A percentile compares a stretch with the other conserved stretches of the same genome.
These are phyloP conservation scores for Mus caroli DNA, from an alignment of 2,797 vertebrate species.

Conservation along the genomic window DNA sequence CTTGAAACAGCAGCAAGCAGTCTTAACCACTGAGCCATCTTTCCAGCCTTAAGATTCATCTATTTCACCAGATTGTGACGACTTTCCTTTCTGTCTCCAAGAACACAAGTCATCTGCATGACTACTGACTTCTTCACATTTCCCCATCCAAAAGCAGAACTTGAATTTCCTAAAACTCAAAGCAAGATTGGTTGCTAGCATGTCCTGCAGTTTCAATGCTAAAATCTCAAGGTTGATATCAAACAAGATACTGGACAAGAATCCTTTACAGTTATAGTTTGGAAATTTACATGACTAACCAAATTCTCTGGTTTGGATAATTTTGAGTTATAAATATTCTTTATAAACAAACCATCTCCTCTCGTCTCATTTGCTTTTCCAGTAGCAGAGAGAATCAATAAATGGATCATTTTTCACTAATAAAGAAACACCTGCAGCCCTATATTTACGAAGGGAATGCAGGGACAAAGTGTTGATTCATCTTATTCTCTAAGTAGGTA, in stretches of 20 bases:
- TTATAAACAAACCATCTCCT: conserved; percentile 39
- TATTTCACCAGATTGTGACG: not conserved
- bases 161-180: not conserved
- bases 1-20: not conserved
- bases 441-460: not conserved
- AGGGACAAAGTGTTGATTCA: not conserved
- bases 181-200: not conserved
- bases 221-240: not conserved
- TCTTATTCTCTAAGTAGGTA: not conserved
- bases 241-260: not conserved
- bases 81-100: not conserved
- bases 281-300: not conserved
- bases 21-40: not conserved
- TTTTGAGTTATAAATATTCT: conserved; percentile 17
- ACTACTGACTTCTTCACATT: not conserved
- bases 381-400: not conserved
- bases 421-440: not conserved
- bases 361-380: not conserved
- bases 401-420: not conserved
- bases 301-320: conserved; percentile 29
- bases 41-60: not conserved
- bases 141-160: not conserved
- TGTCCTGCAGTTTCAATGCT: not conserved
- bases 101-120: not conserved
- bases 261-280: not conserved